Evolutionary conservation across 1,140 invertebrate species (phyloP), one percentile per base, ranked within the genome.

Genomic region (Olivierus martensii): DNA sequence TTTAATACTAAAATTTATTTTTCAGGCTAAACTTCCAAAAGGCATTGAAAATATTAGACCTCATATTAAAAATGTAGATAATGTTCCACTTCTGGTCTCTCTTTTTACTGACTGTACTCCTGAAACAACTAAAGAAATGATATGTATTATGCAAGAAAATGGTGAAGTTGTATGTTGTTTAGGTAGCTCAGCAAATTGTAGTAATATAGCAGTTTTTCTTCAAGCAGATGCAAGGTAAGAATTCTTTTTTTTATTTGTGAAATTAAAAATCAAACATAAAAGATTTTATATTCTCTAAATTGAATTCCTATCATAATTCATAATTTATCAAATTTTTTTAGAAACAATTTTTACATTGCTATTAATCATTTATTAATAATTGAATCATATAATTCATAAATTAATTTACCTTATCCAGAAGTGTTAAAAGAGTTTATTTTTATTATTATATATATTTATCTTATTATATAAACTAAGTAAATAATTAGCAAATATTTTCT

Each of bases 11-110:
- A 28, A 18, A 4, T 49, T 49, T 38, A 17, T 17, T 49, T 38
- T 55, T n/a, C 59, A 87, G 77, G 88, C 93, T 1, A 93, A 95
- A 71, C 71, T 98, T 51, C 94, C 94, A 1, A 77, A 88, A 48
- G 94, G 94, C 34, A 97, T 97, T 57, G 87, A 96, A 62, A 93
- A 96, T 69, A 96, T 97, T 56, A 76, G 91, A 19, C 91, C 92
- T 0, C 94, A 98, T 69, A 79, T 98, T 51, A 84, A 93, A 67
- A 76, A 85, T 59, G 87, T 97, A 58, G 94, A 98, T 67, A 97
- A 97, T 73, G 93, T 98, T 36, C 94, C 94, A 1, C 70, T 98
- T 11, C 74, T 95, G 41, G 93, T 98, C 2, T 95, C 91, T 0
- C 73, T 98, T 1, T 98, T 97, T 65, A 97, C 93, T 2, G 94